Conservation (phyloP, 92 coral and sea anemone species). For the Epizoanthus stellaris region DNA sequence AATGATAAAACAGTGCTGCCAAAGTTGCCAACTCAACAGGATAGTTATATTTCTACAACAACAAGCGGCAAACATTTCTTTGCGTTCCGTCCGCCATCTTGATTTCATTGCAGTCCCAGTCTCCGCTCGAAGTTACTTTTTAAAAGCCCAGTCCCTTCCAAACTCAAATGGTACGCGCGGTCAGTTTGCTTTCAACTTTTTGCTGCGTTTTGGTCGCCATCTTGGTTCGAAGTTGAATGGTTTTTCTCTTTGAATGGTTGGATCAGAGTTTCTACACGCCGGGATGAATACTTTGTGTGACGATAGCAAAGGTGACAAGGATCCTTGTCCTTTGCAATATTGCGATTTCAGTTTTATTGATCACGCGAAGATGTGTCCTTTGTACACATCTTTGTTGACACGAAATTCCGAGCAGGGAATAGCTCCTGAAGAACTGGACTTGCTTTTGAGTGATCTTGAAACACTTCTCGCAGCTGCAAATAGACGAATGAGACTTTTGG, state of each 20-base stretch:
- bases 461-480: conserved; percentile 95
- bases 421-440: conserved; percentile 84
- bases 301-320: conserved; percentile 88
- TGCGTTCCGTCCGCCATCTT: conserved; percentile 4
- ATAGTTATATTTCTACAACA: too few relatives aligned
- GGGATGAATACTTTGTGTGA: conserved; percentile 49
- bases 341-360: conserved; percentile 90
- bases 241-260: neutral
- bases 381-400: conserved; percentile 83
- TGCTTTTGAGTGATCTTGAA: conserved; percentile 97
- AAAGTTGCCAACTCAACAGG: too few relatives aligned
- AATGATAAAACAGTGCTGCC: too few relatives aligned
- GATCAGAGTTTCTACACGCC: too few relatives aligned
- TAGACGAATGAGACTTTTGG: conserved; percentile 89
- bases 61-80: neutral
- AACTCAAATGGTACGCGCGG: neutral
- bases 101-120: neutral
- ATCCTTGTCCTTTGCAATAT: conserved; percentile 95
- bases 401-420: conserved; percentile 84
- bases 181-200: neutral
- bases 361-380: conserved; percentile 93
- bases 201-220: conserved; percentile 14
- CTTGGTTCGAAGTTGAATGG: conserved; percentile 19
- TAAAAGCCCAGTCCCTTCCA: conserved; percentile 14
- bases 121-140: neutral